Percentiles rank a stretch among this genome's conserved stretches.
These are phyloP conservation scores for Athene cunicularia DNA, from an alignment of 2,113 vertebrate genomes.

Conservation along the genomic window DNA sequence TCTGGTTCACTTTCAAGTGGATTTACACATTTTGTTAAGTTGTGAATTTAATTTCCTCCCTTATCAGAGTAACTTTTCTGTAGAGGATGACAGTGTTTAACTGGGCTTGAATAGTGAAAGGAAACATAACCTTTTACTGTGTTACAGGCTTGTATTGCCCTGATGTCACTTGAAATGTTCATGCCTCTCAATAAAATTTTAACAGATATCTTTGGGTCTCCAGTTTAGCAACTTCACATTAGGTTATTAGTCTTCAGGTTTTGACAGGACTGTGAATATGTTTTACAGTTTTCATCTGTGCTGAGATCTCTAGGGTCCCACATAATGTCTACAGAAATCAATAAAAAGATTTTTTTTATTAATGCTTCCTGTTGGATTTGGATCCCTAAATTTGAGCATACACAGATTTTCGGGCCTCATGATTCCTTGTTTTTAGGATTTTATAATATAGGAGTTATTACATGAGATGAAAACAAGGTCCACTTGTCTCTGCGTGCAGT, in stretches of 20 bases:
- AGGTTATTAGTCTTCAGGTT: background rate
- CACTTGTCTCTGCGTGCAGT: background rate
- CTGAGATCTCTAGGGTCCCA: background rate
- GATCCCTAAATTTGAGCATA: background rate
- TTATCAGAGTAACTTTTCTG: background rate
- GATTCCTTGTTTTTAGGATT: background rate
- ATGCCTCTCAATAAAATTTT: background rate
- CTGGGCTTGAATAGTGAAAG: background rate
- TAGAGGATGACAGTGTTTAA: background rate
- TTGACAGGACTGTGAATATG: background rate
- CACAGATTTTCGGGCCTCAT: background rate
- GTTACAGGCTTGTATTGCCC: background rate
- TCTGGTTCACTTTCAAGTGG: background rate
- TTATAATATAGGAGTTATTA: background rate
- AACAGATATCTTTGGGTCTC: background rate
- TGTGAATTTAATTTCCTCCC: background rate
- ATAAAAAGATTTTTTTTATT: background rate
- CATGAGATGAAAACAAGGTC: background rate
- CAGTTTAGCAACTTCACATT: background rate
- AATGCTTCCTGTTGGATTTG: background rate
- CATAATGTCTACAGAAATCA: background rate
- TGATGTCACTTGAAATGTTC: background rate
- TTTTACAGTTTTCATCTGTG: background rate
- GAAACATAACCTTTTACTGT: background rate
- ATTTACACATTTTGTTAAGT: background rate